phyloP scores from a whole-genome alignment of 1,140 invertebrate species.

The silkworm (Bombyx mori) region ASM3026992v2 NC_085131.1:6420001-6420500 shows the following conservation, averaged over 20 bases:
- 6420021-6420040: no score
- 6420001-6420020: no score
- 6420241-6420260: conserved; percentile 44
- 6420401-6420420: conserved; percentile 11
- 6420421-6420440: conserved; percentile 48
- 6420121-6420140: no score
- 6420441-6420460: conserved; percentile 32
- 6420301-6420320: not conserved
- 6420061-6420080: no score
- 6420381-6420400: not conserved
- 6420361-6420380: no score
- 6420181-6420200: conserved; percentile 40
- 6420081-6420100: no score
- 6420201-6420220: conserved; percentile 39
- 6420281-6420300: not conserved
- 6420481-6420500: no score
- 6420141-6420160: not conserved
- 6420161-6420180: conserved; percentile 36
- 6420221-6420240: conserved; percentile 30
- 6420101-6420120: no score
- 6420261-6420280: conserved; percentile 3
- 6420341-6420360: no score
- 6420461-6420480: conserved; percentile 23
- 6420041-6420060: no score
- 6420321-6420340: not conserved